A percentile compares a stretch with the other conserved stretches of the same genome.
These are phyloP conservation scores for Chlorops oryzae DNA, from an alignment of 1,140 invertebrate genomes.

Conservation along the genomic window DNA sequence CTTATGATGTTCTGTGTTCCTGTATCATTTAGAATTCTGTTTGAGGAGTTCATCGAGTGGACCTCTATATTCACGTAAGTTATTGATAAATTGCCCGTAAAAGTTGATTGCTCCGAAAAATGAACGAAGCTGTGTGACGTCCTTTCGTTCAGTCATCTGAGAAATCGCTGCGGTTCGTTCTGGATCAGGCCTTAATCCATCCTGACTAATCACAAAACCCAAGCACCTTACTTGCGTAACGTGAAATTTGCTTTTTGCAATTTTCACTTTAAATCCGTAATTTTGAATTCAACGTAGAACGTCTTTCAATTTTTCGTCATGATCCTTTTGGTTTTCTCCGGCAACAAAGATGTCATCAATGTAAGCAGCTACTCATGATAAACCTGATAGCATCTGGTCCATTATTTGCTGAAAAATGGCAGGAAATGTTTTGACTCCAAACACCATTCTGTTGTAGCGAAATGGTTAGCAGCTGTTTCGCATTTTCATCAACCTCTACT, in stretches of 20 bases:
- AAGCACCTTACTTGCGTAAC: slow-evolving; percentile 33
- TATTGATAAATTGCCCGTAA: slow-evolving; percentile 22
- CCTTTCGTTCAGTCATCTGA: slow-evolving; percentile 16
- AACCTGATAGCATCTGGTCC: slow-evolving; percentile 4
- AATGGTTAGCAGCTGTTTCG: slow-evolving; percentile 1
- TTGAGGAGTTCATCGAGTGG: slow-evolving; percentile 12
- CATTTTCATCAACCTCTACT: slow-evolving; percentile 6
- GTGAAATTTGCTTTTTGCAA: slow-evolving; percentile 8
- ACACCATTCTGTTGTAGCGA: slow-evolving; percentile 5
- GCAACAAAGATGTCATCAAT: slow-evolving; percentile 11
- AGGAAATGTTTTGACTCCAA: slow-evolving; percentile 7
- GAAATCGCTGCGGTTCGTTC: slow-evolving; percentile 32
- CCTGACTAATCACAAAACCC: slow-evolving; percentile 38
- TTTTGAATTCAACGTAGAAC: slow-evolving; percentile 7
- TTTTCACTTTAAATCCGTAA: slow-evolving; percentile 7
- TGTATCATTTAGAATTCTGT: slow-evolving; percentile 10
- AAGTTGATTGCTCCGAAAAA: slow-evolving; percentile 26
- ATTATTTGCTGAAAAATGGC: slow-evolving; percentile 12
- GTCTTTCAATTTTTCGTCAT: slow-evolving; percentile 2
- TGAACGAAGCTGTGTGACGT: slow-evolving; percentile 15
- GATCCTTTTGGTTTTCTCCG: slow-evolving; percentile 2
- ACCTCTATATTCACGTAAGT: slow-evolving; percentile 32
- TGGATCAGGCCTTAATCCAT: slow-evolving; percentile 33
- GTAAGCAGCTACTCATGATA: neutral
- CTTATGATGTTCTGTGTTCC: slow-evolving; percentile 1